Base-by-base conservation (phyloP, 2,888 invertebrate species). In the Tachystola acroxantha region DNA sequence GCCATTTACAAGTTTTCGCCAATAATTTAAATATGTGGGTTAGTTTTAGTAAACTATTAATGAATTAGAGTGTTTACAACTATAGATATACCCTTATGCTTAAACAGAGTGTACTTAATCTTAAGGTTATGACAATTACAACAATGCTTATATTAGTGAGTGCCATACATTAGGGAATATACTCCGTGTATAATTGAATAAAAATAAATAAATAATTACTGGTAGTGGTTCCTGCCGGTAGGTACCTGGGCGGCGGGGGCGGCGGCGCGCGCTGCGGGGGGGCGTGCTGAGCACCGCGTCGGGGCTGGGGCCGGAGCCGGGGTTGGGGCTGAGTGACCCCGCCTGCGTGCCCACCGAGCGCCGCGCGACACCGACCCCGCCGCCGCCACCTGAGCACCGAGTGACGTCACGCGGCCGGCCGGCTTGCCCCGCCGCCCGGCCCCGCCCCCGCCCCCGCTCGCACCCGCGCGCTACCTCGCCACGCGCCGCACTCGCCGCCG, bases 341-440 rank as follows among this genome's bases (percentile, higher is more conserved):
- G 6, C 6, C 22, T 7, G 3, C 16, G 67, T 76, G 13, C 57
- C 51, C 41, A 61, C 64, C 34, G 42, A 46, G 32, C 53, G 25
- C 41, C 50, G 1, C 34, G 35, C 7, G 52, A 49, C n/a, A n/a
- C 30, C 22, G 22, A 6, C 2, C 22, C 22, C 7, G 22, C 6
- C 22, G 22, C 6, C 22, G 13, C 13, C 3, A 13, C 6, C 7
- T 13, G 28, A 5, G 28, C 4, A 2, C 13, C 12, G 13, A 2
- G 28, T 7, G 3, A 10, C 26, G 10, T 3, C 10, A 4, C 2
- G 28, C 14, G 1, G 13, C 7, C 12, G 28, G 12, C 12, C 7
- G 13, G 13, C 13, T 1, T 10, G 26, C 3, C 10, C 10, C 2
- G 26, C 26, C 3, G 10, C 10, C 10, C 26, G 26, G 7, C 10